Conservation (phyloP, 2,888 invertebrate genomes). For the Patella caerulea region DNA sequence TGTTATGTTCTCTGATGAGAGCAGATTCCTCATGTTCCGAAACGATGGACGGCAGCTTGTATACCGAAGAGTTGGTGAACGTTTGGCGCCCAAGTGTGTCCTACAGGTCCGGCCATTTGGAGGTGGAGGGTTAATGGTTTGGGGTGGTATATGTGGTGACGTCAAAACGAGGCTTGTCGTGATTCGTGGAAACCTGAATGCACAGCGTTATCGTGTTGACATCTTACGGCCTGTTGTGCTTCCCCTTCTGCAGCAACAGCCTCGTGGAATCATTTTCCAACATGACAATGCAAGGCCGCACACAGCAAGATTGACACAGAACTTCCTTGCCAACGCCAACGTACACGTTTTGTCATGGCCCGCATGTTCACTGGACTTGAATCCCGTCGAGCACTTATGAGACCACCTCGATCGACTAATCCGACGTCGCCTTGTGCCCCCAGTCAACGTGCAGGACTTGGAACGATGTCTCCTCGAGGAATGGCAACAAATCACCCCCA, state of each 20-base stretch:
- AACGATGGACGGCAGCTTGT: no score
- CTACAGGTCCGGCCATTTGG: slow-evolving; percentile 2
- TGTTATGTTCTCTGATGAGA: no score
- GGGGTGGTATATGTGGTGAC: slow-evolving; percentile 6
- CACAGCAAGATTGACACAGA: slow-evolving; percentile 5
- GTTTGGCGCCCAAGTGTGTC: no score
- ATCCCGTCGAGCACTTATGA: no score
- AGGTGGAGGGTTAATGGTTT: slow-evolving; percentile 5
- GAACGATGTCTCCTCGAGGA: no score
- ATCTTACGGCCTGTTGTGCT: background rate
- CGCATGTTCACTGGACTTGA: slow-evolving; percentile 7
- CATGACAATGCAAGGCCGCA: background rate
- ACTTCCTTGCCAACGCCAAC: background rate
- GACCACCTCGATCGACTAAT: no score
- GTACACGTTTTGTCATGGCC: slow-evolving; percentile 7
- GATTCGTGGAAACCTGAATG: slow-evolving; percentile 2
- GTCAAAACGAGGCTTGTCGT: slow-evolving; percentile 10
- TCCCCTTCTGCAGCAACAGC: background rate
- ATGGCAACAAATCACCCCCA: no score
- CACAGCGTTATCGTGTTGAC: background rate
- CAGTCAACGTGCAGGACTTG: no score
- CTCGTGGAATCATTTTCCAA: slow-evolving; percentile 1
- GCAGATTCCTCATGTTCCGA: background rate
- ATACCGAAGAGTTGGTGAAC: no score
- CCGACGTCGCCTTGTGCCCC: no score